Evolutionary conservation across 1,140 invertebrate genomes (phyloP), one percentile per base, ranked within the genome.

Genomic region (Pissodes strobi): DNA sequence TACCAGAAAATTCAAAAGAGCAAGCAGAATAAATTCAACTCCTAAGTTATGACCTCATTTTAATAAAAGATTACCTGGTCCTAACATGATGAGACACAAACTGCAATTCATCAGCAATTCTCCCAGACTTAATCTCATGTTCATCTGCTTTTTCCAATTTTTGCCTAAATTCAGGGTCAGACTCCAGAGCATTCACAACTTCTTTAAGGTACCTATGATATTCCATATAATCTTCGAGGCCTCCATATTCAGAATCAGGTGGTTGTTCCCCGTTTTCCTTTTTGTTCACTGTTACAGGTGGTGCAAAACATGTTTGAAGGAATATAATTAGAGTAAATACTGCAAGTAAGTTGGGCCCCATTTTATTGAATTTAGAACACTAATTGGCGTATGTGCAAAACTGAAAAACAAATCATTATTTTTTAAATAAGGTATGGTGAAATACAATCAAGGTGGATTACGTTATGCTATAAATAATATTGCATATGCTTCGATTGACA

Each of bases 31-130:
- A n/a, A n/a, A n/a, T 5, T 41, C 4, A 41, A 5, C 21, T 48
- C 52, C 21, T 12, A 46, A 6, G 39, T 45, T 15, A 37, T n/a
- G n/a, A n/a, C n/a, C n/a, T n/a, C n/a, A n/a, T n/a, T n/a, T n/a
- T n/a, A n/a, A n/a, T 39, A 38, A 34, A 38, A 55, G 22, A 18
- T 15, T 39, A 61, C 58, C 58, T 46, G 21, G 46, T 66, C 27
- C 63, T 62, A 27, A 70, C 62, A 48, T 68, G 59, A 48, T 68
- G 66, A 2, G 63, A 70, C 78, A 79, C 90, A 76, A 91, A 93
- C 71, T 97, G 91, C 58, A 99, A 79, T 72, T 98, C 90, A 53
- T 90, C 82, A 0, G 96, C 93, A 67, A 99, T 95, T 77, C 93
- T 92, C 2, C 95, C 95, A 73, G 84, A 89, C 68, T 86, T 81